Evolutionary conservation across 2,113 vertebrate species (phyloP).

Genomic region (Ammodytes marinus): DNA sequence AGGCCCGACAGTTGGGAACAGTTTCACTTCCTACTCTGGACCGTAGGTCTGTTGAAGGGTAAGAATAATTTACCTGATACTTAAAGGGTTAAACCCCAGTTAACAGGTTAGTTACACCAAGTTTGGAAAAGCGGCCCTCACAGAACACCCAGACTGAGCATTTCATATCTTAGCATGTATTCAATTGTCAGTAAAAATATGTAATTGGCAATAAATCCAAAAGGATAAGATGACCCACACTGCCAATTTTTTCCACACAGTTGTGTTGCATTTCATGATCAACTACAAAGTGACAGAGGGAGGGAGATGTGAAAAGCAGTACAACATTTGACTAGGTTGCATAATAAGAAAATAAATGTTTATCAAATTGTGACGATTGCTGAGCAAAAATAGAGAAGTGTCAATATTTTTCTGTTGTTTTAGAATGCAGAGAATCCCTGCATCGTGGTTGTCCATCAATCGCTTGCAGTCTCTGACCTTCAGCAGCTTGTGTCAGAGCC

Average conservation of each 20-base stretch:
- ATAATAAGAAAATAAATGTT: background rate
- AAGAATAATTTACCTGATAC: constrained; percentile 15
- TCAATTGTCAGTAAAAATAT: background rate
- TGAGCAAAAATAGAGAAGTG: background rate
- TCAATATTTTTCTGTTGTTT: background rate
- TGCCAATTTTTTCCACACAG: background rate
- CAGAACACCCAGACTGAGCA: background rate
- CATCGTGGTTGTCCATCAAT: constrained; percentile 83
- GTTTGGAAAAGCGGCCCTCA: background rate
- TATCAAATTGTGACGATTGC: background rate
- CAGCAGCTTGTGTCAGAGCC: constrained; percentile 71
- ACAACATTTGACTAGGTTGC: background rate
- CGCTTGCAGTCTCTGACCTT: constrained; percentile 74
- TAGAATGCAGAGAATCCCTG: constrained; percentile 75
- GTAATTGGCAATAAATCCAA: background rate
- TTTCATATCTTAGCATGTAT: background rate
- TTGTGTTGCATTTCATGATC: background rate
- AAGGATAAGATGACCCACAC: background rate
- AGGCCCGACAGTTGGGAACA: constrained; percentile 75
- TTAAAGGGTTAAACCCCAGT: background rate
- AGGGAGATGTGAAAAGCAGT: too few relatives aligned
- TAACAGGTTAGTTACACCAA: background rate
- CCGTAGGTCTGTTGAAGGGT: constrained; percentile 78
- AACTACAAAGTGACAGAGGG: constrained; percentile 5
- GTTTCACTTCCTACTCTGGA: constrained; percentile 82